Base-by-base conservation (phyloP, 2,888 invertebrate genomes). In the Geotrupes spiniger region DNA sequence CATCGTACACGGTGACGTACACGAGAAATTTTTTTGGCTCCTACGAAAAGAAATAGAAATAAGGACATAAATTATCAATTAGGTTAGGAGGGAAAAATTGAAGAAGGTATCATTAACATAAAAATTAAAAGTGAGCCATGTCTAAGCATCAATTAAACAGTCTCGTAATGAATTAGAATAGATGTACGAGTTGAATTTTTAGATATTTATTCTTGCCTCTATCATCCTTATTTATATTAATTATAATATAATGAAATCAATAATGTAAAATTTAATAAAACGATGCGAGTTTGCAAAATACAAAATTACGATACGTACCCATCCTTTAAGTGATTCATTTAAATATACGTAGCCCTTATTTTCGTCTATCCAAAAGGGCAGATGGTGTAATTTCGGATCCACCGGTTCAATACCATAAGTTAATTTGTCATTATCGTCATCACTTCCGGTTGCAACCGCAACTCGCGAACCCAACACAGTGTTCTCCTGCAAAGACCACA, bases 361-460 rank as follows among this genome's bases (percentile, higher is more conserved):
- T 27, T 82, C 79, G 70, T 92, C 82, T 52, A 93, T 91, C 36
- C 78, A 73, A 68, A 92, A 92, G 1, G 91, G 91, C 14, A 86
- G 75, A 2, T 80, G 15, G 36, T 46, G 66, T 41, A 70, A 66
- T 33, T 68, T 63, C 26, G 70, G 70, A n/a, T 74, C 70, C 21
- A 49, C 47, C 9, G 82, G 81, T 67, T 89, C 89, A 52, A 91
- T 68, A 0, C 85, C 87, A 61, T 81, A 91, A 39, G 76, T 78
- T 26, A 90, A 74, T 6, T 75, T 74, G 63, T 81, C 82, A 12
- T 78, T 77, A 58, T 87, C 85, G 1, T 76, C 76, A 59, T 83
- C 82, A 37, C 82, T 81, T n/a, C 83, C 83, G 51, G 78, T 79
- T 5, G 84, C 88, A 57, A 81, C 79, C 16, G 85, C 82, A 42